These are phyloP conservation scores for Cebus imitator DNA, from an alignment of 2,113 vertebrate species.

Conservation along the genomic window DNA sequence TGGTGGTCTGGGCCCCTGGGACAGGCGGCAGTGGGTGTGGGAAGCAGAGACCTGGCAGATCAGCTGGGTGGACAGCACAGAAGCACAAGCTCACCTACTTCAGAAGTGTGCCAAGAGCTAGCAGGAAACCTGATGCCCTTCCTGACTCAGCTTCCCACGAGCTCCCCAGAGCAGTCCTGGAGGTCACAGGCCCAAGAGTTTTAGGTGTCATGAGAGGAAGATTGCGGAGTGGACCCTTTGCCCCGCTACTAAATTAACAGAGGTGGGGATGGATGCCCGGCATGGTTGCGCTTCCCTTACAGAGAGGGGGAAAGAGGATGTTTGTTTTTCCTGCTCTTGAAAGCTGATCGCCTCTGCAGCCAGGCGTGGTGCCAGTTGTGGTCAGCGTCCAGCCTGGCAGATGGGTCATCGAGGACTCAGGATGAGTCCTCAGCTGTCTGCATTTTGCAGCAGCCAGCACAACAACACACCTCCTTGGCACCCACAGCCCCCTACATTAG, in stretches of 20 bases:
- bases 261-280: neutral
- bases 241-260: neutral
- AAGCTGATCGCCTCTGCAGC: conserved; percentile 42
- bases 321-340: conserved; percentile 37
- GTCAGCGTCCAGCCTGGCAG: neutral
- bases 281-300: neutral
- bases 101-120: neutral
- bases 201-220: neutral
- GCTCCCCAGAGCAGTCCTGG: neutral
- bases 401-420: conserved; percentile 37
- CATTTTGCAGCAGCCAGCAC: neutral
- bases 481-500: too few species aligned
- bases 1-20: neutral
- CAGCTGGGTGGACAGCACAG: neutral
- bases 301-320: conserved; percentile 25
- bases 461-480: neutral
- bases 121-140: conserved; percentile 44
- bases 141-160: neutral
- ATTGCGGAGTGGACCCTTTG: neutral
- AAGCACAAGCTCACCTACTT: neutral
- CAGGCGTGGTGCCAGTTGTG: neutral
- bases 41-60: neutral
- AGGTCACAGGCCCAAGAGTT: neutral
- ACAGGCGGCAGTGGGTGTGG: neutral
- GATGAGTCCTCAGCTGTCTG: neutral